Base-by-base conservation (phyloP, 1,140 invertebrate species). In the Solenopsis fugax region DNA sequence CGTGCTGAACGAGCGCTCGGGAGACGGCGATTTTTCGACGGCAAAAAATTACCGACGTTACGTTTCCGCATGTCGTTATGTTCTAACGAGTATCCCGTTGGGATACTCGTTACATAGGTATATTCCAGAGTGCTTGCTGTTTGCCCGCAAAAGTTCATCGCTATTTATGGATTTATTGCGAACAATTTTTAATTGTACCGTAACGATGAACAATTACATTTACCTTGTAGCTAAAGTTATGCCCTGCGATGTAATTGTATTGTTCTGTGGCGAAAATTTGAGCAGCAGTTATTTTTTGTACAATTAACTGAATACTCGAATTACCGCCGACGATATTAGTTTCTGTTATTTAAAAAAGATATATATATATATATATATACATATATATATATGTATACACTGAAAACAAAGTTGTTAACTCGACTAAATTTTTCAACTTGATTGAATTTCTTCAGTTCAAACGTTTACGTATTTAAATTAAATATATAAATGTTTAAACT, bases 81-180 rank as follows among this genome's bases (percentile, higher is more conserved):
- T 72, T 1, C 24, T 73, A 82, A 82, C 41, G 67, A 73, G 41
- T 10, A 13, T 60, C 54, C 67, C 67, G 4, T 16, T 37, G 54
- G 29, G 67, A 29, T 10, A 54, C 72, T 29, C 45, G 18, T 34
- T 64, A 29, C 16, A 10, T 13, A 54, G n/a, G n/a, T 48, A 12
- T 34, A 72, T 72, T 41, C 34, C 60, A 24, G n/a, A 37, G 2
- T 21, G n/a, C 13, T 21, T 12, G 12, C 24, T 16, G 29, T 37
- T 24, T 21, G 16, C 29, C 21, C 21, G 16, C 34, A 24, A 41
- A 54, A 24, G n/a, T 69, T 12, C 48, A 50, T 52, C 45, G 13
- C 62, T 21, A 69, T 69, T 65, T n/a, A 37, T 5, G 67, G 54
- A 82, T 81, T 71, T 58, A 81, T 56, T 56, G 34, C 9, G n/a